Conservation (phyloP, 2,113 vertebrate species). For the Perccottus glenii region DNA sequence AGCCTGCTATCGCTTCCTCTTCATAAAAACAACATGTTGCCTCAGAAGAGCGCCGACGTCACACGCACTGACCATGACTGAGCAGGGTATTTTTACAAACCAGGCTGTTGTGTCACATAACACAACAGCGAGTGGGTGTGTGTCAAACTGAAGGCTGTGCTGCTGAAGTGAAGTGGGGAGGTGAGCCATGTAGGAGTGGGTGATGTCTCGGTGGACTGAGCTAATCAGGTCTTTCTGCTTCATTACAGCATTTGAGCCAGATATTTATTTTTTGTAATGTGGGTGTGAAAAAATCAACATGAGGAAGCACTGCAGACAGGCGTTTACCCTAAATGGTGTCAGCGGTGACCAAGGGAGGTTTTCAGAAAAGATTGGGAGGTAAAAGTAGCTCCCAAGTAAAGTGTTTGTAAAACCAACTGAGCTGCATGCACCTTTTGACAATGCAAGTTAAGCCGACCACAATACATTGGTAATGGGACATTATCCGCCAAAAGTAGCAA, state of each 20-base stretch:
- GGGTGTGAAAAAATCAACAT: background rate
- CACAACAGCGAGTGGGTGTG: constrained; percentile 42
- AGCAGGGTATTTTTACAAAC: background rate
- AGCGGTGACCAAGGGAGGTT: too few relatives aligned
- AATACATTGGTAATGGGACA: too few relatives aligned
- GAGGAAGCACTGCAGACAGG: constrained; percentile 1
- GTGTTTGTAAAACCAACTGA: too few relatives aligned
- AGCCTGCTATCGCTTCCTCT: constrained; percentile 30
- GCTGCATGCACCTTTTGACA: too few relatives aligned
- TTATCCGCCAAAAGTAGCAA: too few relatives aligned
- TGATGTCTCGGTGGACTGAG: constrained; percentile 9
- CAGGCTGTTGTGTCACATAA: constrained; percentile 26
- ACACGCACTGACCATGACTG: background rate
- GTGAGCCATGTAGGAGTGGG: constrained; percentile 25
- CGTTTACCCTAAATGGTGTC: background rate
- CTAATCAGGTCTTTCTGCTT: constrained; percentile 2
- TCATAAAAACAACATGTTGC: constrained; percentile 25
- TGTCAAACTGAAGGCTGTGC: constrained; percentile 7
- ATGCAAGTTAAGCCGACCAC: too few relatives aligned
- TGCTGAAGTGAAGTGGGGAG: constrained; percentile 30
- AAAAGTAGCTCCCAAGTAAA: too few relatives aligned
- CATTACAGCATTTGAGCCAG: background rate
- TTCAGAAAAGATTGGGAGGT: too few relatives aligned
- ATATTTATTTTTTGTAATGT: background rate
- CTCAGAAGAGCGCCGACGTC: constrained; percentile 28